Percentiles rank a stretch among this genome's conserved stretches.
Conservation (phyloP, 92 coral and sea anemone genomes). For the Meandrina meandrites region DNA sequence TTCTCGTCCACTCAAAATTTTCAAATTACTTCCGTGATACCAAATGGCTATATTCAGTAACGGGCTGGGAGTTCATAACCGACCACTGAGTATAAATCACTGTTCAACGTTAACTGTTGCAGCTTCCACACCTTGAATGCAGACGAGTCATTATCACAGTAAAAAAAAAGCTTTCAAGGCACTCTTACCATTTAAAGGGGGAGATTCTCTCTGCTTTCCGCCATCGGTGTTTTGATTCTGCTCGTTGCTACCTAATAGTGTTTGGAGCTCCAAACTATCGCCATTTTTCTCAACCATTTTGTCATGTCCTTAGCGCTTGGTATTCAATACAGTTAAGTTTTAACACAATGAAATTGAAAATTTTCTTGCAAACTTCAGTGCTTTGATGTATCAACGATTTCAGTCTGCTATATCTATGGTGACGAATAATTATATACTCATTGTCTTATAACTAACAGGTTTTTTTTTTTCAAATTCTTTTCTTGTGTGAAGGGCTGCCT, state of each 20-base stretch:
- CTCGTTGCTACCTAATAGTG: not conserved
- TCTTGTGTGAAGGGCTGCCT: not conserved
- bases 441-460: not conserved
- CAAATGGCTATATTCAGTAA: not conserved
- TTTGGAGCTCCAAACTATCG: conserved; percentile 17
- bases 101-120: not conserved
- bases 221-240: not conserved
- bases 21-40: not conserved
- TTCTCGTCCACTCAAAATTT: not conserved
- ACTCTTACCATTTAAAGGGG: not conserved
- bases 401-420: not conserved
- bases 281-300: conserved; percentile 9
- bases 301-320: not conserved
- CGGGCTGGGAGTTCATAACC: not conserved
- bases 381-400: not conserved
- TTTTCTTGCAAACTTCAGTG: not conserved
- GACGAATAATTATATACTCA: not conserved
- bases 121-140: not conserved
- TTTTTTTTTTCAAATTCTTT: not conserved
- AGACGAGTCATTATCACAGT: not conserved
- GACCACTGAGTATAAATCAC: not conserved
- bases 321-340: not conserved
- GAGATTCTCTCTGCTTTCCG: not conserved
- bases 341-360: not conserved
- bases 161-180: not conserved